These are phyloP conservation scores for Neostethus bicornis DNA, from an alignment of 2,797 vertebrate species.

Conservation along the genomic window DNA sequence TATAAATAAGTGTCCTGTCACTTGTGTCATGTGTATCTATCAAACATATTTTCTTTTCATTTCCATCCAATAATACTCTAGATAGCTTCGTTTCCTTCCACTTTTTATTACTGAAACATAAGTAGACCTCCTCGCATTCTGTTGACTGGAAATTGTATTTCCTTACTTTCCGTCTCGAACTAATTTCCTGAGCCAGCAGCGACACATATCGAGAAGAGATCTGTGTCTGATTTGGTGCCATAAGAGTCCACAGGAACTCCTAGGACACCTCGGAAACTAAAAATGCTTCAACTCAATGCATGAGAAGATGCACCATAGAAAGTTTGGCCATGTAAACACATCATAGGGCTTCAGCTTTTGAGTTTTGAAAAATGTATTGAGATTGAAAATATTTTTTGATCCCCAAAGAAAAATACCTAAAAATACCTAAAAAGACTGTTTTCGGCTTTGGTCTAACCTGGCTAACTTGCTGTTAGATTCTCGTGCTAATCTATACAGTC, in stretches of 20 bases:
- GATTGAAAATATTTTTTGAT: too few species aligned
- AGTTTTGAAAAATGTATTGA: too few species aligned
- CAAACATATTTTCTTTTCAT: constrained; percentile 24
- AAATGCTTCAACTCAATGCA: background rate
- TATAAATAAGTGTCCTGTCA: constrained; percentile 1
- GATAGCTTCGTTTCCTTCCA: constrained; percentile 12
- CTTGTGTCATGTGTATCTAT: background rate
- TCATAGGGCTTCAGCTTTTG: too few species aligned
- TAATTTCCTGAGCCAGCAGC: constrained; percentile 41
- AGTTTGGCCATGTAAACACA: too few species aligned
- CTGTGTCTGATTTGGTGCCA: constrained; percentile 28
- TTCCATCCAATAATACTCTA: constrained; percentile 4
- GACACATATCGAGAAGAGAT: constrained; percentile 19
- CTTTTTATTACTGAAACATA: constrained; percentile 44
- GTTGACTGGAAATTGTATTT: constrained; percentile 53
- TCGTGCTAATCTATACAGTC: too few species aligned
- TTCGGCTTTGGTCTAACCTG: too few species aligned
- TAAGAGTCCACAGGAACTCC: background rate
- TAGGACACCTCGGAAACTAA: constrained; percentile 1
- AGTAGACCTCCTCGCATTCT: constrained; percentile 35
- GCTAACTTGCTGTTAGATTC: too few species aligned
- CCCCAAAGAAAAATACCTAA: too few species aligned
- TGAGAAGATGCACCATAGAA: background rate
- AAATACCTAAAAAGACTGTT: too few species aligned
- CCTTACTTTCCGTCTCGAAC: constrained; percentile 21